These are phyloP conservation scores for Boloria selene DNA, from an alignment of 2,888 invertebrate species.

Conservation along the genomic window DNA sequence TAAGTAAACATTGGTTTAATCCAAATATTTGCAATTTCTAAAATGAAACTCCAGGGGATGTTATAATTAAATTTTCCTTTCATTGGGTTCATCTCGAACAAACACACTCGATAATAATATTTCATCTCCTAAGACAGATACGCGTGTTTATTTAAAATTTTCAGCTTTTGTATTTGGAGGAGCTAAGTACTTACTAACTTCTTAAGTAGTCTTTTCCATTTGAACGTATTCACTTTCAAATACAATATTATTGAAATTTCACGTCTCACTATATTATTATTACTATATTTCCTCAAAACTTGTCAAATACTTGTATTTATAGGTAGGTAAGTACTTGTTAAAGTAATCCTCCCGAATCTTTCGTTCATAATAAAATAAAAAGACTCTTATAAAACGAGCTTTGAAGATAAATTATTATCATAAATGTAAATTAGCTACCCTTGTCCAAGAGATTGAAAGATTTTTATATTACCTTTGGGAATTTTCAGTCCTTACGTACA, in stretches of 20 bases:
- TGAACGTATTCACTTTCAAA: no score
- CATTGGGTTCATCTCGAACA: conserved; percentile 4
- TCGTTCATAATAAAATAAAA: conserved; percentile 7
- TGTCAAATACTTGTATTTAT: no score
- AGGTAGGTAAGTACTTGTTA: not conserved
- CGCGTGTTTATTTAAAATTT: not conserved
- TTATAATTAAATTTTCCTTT: conserved; percentile 18
- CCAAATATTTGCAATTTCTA: conserved; percentile 9
- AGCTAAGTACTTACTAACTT: no score
- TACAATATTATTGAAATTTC: no score
- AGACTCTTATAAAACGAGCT: conserved; percentile 6
- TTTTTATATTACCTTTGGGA: conserved; percentile 23
- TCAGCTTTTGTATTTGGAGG: not conserved
- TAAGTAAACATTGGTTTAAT: not conserved
- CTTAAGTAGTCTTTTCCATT: no score
- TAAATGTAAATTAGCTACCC: conserved; percentile 10
- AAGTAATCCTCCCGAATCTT: not conserved
- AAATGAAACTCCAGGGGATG: conserved; percentile 3
- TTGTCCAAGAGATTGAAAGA: conserved; percentile 16
- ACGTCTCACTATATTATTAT: no score
- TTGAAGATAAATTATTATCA: conserved; percentile 27
- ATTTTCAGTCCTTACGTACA: conserved; percentile 12
- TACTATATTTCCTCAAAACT: no score
- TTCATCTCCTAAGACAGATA: not conserved
- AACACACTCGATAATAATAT: conserved; percentile 4